Conservation (phyloP, 2,113 vertebrate genomes). For the Cricetomys ansorgei region DNA sequence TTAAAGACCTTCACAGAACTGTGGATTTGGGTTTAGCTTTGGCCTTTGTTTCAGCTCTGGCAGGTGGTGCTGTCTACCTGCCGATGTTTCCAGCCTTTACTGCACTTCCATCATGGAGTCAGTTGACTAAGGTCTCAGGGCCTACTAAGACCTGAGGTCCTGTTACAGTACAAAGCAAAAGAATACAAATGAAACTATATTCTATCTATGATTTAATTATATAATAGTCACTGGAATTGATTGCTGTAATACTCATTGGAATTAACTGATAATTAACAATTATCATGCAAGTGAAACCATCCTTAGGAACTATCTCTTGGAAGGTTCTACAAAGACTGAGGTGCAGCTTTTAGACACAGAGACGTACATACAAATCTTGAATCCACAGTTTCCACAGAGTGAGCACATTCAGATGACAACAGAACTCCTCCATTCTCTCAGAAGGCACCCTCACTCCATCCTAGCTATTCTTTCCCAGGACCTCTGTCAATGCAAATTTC, state of each 20-base stretch:
- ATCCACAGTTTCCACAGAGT: neutral
- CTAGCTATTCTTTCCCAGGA: neutral
- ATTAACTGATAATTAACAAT: no score
- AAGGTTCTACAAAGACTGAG: neutral
- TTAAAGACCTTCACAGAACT: no score
- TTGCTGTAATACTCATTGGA: no score
- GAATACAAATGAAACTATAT: neutral
- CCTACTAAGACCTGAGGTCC: no score
- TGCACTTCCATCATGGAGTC: no score
- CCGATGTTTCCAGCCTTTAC: no score
- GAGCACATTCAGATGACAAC: neutral
- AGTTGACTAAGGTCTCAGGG: no score
- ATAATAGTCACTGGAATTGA: neutral
- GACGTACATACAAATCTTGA: neutral
- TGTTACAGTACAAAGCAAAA: neutral
- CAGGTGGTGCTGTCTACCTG: no score
- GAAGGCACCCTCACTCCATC: neutral
- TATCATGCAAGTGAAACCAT: constrained; percentile 52
- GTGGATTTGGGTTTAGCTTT: no score
- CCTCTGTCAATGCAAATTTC: neutral
- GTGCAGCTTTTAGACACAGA: neutral
- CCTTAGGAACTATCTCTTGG: constrained; percentile 14
- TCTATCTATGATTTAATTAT: constrained; percentile 13
- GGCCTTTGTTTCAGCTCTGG: no score
- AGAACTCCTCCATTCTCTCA: neutral